Evolutionary conservation across 2,888 invertebrate species (phyloP).

Genomic region (Seira ritae): DNA sequence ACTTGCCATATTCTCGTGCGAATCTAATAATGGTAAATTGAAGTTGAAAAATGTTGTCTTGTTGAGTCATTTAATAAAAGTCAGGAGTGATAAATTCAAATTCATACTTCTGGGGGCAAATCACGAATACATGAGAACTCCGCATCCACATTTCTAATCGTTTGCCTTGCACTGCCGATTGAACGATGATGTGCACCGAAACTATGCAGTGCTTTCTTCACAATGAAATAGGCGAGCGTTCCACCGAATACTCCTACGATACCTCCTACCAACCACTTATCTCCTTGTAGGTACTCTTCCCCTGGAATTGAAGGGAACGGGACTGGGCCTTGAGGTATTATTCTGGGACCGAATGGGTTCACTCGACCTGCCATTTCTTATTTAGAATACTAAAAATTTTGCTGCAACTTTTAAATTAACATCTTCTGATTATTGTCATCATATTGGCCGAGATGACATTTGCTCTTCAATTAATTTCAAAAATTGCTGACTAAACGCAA

Average conservation of each 20-base stretch:
- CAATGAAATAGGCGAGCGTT: conserved; percentile 35
- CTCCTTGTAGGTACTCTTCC: background rate
- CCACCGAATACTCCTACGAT: conserved; percentile 32
- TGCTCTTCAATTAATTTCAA: too few species aligned
- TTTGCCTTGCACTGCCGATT: background rate
- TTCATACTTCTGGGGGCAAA: conserved; percentile 44
- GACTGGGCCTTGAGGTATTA: background rate
- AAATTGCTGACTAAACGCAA: too few species aligned
- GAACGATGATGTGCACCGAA: background rate
- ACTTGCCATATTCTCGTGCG: conserved; percentile 45
- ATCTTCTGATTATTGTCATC: too few species aligned
- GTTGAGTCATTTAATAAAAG: too few species aligned
- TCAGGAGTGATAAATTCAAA: background rate
- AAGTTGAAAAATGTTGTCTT: background rate
- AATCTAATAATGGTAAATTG: conserved; percentile 23
- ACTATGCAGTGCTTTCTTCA: conserved; percentile 8
- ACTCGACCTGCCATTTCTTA: background rate
- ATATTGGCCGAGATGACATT: too few species aligned
- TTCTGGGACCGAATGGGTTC: background rate
- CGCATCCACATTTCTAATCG: conserved; percentile 8
- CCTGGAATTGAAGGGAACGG: background rate
- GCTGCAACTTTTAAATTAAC: too few species aligned
- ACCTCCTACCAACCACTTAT: conserved; percentile 36
- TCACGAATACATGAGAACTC: conserved; percentile 39
- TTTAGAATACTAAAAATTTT: background rate